Percentiles rank a stretch among this genome's conserved stretches.
phyloP scores from a whole-genome alignment of 2,888 invertebrate genomes.

The Pogonocherus hispidulus region DNA sequence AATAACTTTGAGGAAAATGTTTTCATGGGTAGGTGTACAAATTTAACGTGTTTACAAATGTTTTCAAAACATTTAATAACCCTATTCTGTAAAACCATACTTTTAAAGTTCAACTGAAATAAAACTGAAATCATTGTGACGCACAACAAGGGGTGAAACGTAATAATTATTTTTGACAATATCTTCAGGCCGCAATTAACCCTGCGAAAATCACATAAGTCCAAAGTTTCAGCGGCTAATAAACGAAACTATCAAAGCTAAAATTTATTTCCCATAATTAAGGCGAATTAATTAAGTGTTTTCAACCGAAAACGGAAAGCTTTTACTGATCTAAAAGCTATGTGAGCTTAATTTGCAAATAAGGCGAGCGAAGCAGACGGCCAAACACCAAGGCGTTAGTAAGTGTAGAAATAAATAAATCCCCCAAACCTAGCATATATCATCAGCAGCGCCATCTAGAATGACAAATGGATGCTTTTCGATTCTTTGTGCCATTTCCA shows the following conservation, averaged over 20 bases:
- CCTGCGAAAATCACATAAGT: conserved; percentile 7
- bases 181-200: background rate
- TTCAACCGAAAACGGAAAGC: conserved; percentile 39
- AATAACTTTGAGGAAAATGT: too few species aligned
- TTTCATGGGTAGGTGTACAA: too few species aligned
- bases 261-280: conserved; percentile 48
- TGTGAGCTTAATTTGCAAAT: conserved; percentile 49
- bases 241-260: conserved; percentile 45
- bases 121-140: background rate
- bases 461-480: conserved; percentile 53
- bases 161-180: background rate
- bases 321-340: conserved; percentile 47
- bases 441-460: conserved; percentile 46
- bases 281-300: conserved; percentile 44
- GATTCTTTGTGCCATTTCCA: conserved; percentile 49
- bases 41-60: too few species aligned
- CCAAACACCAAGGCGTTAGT: conserved; percentile 37
- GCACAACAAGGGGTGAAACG: background rate
- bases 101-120: too few species aligned
- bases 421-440: conserved; percentile 46
- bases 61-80: too few species aligned
- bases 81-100: too few species aligned
- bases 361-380: conserved; percentile 29
- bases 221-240: conserved; percentile 26
- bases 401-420: conserved; percentile 50